These are phyloP conservation scores for Peromyscus attwateri DNA, from an alignment of 2,797 vertebrate species.

Conservation along the genomic window DNA sequence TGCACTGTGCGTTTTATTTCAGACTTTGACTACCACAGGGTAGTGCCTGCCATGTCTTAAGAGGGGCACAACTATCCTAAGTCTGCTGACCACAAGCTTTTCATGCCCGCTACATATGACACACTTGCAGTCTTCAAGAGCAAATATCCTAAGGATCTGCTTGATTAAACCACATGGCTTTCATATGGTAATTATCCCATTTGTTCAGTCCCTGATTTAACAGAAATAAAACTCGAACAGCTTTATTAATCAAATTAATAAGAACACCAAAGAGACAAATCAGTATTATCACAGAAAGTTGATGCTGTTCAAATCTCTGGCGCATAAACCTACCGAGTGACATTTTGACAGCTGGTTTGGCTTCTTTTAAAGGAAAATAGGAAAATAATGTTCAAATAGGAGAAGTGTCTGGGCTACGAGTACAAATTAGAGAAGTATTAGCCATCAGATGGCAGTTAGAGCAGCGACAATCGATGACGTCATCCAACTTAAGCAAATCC, in stretches of 20 bases:
- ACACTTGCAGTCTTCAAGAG: not conserved
- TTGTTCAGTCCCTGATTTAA: not conserved
- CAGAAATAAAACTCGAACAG: not conserved
- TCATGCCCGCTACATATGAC: not conserved
- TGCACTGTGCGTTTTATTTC: not conserved
- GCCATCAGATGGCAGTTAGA: not conserved
- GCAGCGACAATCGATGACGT: not conserved
- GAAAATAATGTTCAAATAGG: not conserved
- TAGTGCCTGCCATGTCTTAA: not conserved
- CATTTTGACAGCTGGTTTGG: not conserved
- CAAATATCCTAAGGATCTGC: not conserved
- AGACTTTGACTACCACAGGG: not conserved
- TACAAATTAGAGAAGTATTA: not conserved
- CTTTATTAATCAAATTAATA: slow-evolving; percentile 43
- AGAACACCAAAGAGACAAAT: not conserved
- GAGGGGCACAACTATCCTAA: not conserved
- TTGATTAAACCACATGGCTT: not conserved
- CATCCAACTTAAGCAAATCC: not conserved
- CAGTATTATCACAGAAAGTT: not conserved
- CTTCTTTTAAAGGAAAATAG: not conserved
- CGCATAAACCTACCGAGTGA: not conserved
- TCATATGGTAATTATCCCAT: not conserved
- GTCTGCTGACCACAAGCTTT: not conserved
- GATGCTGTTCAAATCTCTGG: not conserved
- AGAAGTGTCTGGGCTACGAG: not conserved